Evolutionary conservation across 2,888 invertebrate genomes (phyloP).

Genomic region (Schizotus pectinicornis): DNA sequence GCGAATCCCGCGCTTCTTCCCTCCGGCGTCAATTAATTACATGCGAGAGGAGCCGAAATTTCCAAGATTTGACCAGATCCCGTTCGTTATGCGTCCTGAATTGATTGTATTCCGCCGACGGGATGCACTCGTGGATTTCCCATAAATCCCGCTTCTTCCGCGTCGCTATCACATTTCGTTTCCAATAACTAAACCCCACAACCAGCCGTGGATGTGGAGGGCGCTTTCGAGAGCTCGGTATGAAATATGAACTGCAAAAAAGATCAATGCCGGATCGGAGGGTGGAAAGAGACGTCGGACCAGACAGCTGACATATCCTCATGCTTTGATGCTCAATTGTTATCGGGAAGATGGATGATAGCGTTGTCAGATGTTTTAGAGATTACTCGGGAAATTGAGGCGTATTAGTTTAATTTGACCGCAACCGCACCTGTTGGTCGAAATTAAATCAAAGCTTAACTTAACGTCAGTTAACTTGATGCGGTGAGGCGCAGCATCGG

Average conservation of each 20-base stretch:
- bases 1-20: too few relatives aligned
- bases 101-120: conserved; percentile 12
- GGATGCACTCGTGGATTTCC: conserved; percentile 23
- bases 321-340: conserved; percentile 37
- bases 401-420: conserved; percentile 26
- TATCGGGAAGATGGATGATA: conserved; percentile 39
- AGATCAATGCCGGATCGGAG: conserved; percentile 32
- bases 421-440: conserved; percentile 22
- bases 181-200: conserved; percentile 25
- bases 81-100: background rate
- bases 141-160: conserved; percentile 27
- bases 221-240: conserved; percentile 12
- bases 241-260: conserved; percentile 40
- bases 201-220: conserved; percentile 15
- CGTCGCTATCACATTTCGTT: conserved; percentile 31
- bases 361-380: conserved; percentile 30
- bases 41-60: too few relatives aligned
- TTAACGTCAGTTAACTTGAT: too few relatives aligned
- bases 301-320: conserved; percentile 38
- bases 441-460: too few relatives aligned
- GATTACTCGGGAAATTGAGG: conserved; percentile 31
- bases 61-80: background rate
- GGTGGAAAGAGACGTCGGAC: conserved; percentile 28
- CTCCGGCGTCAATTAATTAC: too few relatives aligned
- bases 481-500: too few relatives aligned